Conservation (phyloP, 2,888 invertebrate species). For the Caenorhabditis virilis region DNA sequence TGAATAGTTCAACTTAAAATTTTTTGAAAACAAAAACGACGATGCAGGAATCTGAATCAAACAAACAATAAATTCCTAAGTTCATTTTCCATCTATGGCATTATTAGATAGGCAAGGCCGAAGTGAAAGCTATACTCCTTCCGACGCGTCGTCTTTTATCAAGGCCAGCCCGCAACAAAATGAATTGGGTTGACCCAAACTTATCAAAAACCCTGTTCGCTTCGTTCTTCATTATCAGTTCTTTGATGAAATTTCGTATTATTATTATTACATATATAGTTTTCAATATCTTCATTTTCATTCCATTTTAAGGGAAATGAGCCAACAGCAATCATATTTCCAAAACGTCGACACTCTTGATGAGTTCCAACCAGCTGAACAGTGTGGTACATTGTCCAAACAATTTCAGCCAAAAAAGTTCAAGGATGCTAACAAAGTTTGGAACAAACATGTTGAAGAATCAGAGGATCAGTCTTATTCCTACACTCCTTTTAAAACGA, state of each 20-base stretch:
- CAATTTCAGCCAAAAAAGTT: conserved; percentile 37
- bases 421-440: conserved; percentile 29
- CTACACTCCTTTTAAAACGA: conserved; percentile 35
- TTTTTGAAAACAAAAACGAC: too few species aligned
- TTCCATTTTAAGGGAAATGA: not conserved
- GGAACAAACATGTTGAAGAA: conserved; percentile 24
- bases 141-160: too few species aligned
- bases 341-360: conserved; percentile 38
- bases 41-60: too few species aligned
- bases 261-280: not conserved
- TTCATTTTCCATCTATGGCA: too few species aligned
- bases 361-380: conserved; percentile 13
- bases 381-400: conserved; percentile 31
- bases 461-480: conserved; percentile 11
- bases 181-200: not conserved
- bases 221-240: too few species aligned
- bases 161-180: too few species aligned
- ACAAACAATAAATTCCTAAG: too few species aligned
- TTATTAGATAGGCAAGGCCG: too few species aligned
- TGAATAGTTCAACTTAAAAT: too few species aligned
- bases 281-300: not conserved
- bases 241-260: not conserved
- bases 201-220: not conserved
- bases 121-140: too few species aligned
- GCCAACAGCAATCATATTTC: conserved; percentile 13